A percentile compares a stretch with the other conserved stretches of the same genome.
Conservation (phyloP, 2,888 invertebrate genomes). For the Synanthedon formicaeformis region DNA sequence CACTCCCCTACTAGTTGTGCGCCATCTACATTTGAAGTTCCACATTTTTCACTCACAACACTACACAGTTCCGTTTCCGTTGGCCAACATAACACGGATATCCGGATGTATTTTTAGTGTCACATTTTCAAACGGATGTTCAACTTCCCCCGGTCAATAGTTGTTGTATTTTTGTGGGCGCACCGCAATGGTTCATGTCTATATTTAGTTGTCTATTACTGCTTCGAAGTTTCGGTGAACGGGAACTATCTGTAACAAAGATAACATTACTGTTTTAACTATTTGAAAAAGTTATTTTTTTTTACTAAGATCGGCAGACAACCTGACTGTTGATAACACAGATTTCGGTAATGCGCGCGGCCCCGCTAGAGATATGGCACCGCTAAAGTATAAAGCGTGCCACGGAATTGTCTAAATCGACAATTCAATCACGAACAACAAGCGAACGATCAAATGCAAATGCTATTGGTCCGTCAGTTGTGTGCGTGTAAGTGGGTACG, state of each 20-base stretch:
- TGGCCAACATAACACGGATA: slow-evolving; percentile 35
- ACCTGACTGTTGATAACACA: not conserved
- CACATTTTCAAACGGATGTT: slow-evolving; percentile 49
- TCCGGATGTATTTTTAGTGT: slow-evolving; percentile 39
- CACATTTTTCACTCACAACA: slow-evolving; percentile 28
- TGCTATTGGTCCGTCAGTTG: too few relatives aligned
- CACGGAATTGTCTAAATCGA: too few relatives aligned
- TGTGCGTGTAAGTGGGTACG: too few relatives aligned
- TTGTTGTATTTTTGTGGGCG: slow-evolving; percentile 30
- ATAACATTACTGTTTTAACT: not conserved
- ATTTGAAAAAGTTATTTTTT: not conserved
- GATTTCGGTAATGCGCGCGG: too few relatives aligned
- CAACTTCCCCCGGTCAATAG: slow-evolving; percentile 31
- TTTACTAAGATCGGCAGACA: not conserved
- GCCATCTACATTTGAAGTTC: slow-evolving; percentile 31
- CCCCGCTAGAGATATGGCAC: too few relatives aligned
- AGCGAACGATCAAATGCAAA: too few relatives aligned
- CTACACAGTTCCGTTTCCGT: slow-evolving; percentile 11
- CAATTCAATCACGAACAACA: too few relatives aligned
- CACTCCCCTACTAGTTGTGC: slow-evolving; percentile 46
- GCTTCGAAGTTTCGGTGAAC: slow-evolving; percentile 14
- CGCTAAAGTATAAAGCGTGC: too few relatives aligned
- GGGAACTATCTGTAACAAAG: slow-evolving; percentile 13
- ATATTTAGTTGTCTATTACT: slow-evolving; percentile 28
- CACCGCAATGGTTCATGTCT: slow-evolving; percentile 42